Evolutionary conservation across 2,113 vertebrate species (phyloP).

Genomic region (Lepus americanus): DNA sequence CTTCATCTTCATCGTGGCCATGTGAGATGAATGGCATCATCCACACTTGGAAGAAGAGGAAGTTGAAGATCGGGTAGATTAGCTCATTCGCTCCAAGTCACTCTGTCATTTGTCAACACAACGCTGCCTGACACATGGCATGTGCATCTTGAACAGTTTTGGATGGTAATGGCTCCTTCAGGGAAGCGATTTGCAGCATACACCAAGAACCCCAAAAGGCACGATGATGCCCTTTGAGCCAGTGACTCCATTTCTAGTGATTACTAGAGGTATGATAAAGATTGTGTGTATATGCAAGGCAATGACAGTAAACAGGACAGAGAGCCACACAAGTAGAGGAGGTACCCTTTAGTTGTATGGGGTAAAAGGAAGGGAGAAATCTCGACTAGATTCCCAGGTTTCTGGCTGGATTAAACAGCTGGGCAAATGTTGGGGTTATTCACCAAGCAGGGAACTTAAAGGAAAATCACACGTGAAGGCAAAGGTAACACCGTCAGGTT

Average conservation of each 20-base stretch:
- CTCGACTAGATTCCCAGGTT: not conserved
- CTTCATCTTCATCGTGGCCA: not conserved
- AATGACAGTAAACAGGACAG: not conserved
- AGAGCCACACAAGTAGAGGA: not conserved
- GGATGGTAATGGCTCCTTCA: not conserved
- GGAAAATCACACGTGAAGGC: not conserved
- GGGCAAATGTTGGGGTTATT: not conserved
- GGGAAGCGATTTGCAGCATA: not conserved
- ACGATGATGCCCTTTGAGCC: not conserved
- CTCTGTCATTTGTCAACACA: not conserved
- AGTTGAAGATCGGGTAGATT: not conserved
- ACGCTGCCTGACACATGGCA: not conserved
- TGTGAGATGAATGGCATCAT: not conserved
- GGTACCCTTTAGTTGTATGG: not conserved
- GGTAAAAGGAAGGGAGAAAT: not conserved
- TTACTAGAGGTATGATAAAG: constrained; percentile 5
- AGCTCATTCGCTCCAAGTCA: not conserved
- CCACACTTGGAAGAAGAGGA: not conserved
- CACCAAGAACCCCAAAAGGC: not conserved
- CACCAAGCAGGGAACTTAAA: not conserved
- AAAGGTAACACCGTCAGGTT: not conserved
- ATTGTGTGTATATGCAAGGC: not conserved
- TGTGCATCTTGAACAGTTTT: not conserved
- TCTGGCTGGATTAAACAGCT: not conserved
- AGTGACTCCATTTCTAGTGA: constrained; percentile 11